Percentiles rank a stretch among this genome's conserved stretches.
These are phyloP conservation scores for Theocolax elegans DNA, from an alignment of 1,140 invertebrate species.

Conservation along the genomic window DNA sequence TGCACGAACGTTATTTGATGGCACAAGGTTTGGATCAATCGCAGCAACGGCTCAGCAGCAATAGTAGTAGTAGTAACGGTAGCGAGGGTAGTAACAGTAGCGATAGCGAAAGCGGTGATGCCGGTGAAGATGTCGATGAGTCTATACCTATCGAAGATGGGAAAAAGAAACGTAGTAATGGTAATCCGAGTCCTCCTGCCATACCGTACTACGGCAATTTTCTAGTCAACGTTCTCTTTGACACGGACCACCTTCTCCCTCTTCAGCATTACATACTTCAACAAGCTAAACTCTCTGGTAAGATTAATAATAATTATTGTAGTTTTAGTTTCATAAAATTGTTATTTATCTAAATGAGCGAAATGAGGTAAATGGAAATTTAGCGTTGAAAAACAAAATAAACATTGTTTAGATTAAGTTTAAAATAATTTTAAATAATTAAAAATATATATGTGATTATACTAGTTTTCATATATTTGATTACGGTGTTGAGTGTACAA, in stretches of 20 bases:
- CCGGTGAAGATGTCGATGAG: conserved; percentile 44
- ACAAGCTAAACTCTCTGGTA: conserved; percentile 81
- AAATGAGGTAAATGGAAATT: no score
- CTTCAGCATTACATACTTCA: conserved; percentile 90
- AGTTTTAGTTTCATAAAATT: conserved; percentile 22
- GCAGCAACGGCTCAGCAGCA: conserved; percentile 60
- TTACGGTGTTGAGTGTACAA: no score
- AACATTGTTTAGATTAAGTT: no score
- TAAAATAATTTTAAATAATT: no score
- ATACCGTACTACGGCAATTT: conserved; percentile 63
- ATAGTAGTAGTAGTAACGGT: conserved; percentile 59
- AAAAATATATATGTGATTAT: no score
- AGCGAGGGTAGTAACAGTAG: conserved; percentile 60
- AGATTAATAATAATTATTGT: not conserved
- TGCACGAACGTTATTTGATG: conserved; percentile 83
- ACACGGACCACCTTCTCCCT: conserved; percentile 77
- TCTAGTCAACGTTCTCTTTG: conserved; percentile 53
- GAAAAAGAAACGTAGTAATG: conserved; percentile 64
- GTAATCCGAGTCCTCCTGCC: conserved; percentile 63
- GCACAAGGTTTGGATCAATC: conserved; percentile 56
- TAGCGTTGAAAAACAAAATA: no score
- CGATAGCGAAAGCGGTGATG: conserved; percentile 58
- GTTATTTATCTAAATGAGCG: conserved; percentile 7
- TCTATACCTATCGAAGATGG: conserved; percentile 37
- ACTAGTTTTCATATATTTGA: no score